Conservation (phyloP, 2,113 vertebrate genomes). For the Suncus etruscus region DNA sequence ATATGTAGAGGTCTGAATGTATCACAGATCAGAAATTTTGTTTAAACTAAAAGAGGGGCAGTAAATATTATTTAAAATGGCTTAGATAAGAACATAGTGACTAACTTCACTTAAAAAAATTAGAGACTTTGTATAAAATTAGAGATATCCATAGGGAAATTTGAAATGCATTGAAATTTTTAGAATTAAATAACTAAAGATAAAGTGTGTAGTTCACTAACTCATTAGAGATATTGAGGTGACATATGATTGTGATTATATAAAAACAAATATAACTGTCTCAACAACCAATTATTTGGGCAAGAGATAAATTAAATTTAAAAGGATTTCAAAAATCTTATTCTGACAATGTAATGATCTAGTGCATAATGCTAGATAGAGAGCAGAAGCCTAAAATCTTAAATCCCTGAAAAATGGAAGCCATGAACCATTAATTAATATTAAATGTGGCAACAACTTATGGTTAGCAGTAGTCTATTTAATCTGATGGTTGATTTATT, state of each 20-base stretch:
- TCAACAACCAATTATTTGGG: not conserved
- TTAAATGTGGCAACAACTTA: conserved; percentile 56
- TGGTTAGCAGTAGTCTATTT: conserved; percentile 45
- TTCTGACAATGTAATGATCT: conserved; percentile 4
- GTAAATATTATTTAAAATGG: conserved; percentile 42
- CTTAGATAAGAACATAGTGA: not conserved
- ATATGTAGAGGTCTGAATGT: conserved; percentile 70
- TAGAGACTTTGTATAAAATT: not conserved
- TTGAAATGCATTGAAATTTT: conserved; percentile 10
- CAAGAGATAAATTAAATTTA: conserved; percentile 24
- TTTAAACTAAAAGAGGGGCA: conserved; percentile 70
- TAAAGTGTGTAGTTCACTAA: not conserved
- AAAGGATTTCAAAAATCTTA: conserved; percentile 53
- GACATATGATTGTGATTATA: not conserved
- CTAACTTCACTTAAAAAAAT: conserved; percentile 5
- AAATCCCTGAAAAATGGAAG: conserved; percentile 46
- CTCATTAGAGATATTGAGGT: conserved; percentile 3
- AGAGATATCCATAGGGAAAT: not conserved
- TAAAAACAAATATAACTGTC: not conserved
- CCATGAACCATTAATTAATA: not conserved
- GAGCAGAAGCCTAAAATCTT: not conserved
- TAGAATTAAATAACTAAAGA: conserved; percentile 45
- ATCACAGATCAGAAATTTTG: conserved; percentile 65
- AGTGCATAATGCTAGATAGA: not conserved
- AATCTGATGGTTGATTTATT: conserved; percentile 39